Evolutionary conservation across 2,113 vertebrate species (phyloP).

Genomic region (Mus musculus): DNA sequence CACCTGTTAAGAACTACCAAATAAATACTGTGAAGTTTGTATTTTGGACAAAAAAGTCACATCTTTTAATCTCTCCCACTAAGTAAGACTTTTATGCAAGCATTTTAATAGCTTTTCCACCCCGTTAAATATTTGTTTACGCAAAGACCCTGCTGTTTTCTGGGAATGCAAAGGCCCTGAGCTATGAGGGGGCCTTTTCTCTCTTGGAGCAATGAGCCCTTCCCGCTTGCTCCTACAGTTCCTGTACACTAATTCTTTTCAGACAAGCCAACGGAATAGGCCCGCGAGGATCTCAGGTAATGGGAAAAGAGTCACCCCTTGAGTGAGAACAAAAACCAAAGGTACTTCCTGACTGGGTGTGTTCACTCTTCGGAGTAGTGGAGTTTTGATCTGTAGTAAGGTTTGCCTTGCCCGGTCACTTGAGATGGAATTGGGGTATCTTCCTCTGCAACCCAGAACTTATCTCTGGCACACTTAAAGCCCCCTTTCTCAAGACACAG

Average conservation of each 20-base stretch:
- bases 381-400: background rate
- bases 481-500: background rate
- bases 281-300: background rate
- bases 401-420: too few relatives aligned
- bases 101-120: background rate
- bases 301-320: background rate
- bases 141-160: background rate
- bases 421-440: background rate
- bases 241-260: background rate
- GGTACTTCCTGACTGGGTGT: background rate
- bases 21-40: too few relatives aligned
- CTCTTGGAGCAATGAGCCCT: background rate
- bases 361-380: background rate
- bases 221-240: too few relatives aligned
- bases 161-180: background rate
- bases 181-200: too few relatives aligned
- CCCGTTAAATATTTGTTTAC: background rate
- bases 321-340: background rate
- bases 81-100: background rate
- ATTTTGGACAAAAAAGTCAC: background rate
- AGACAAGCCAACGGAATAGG: background rate
- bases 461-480: background rate
- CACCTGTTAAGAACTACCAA: background rate
- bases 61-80: background rate
- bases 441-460: background rate